These are phyloP conservation scores for Tenualosa ilisha DNA, from an alignment of 2,797 vertebrate genomes.

Conservation along the genomic window DNA sequence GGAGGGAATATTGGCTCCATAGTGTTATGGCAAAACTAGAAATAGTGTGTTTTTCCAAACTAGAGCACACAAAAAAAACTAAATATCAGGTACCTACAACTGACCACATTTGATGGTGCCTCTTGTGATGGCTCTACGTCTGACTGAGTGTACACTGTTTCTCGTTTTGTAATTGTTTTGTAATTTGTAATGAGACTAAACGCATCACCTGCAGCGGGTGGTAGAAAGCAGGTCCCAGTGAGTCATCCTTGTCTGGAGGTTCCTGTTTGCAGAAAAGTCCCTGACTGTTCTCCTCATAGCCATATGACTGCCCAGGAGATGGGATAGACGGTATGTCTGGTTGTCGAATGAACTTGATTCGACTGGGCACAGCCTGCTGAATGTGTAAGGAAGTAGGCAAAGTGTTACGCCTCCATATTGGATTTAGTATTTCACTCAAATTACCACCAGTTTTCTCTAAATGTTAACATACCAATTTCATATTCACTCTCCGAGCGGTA, in stretches of 20 bases:
- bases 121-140: no score
- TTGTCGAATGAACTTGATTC: constrained; percentile 55
- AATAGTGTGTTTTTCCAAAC: no score
- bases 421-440: not conserved
- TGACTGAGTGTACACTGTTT: no score
- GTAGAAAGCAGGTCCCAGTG: constrained; percentile 81
- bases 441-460: not conserved
- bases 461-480: not conserved
- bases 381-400: not conserved
- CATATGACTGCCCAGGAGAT: constrained; percentile 72
- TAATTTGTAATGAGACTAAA: not conserved
- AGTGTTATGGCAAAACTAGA: no score
- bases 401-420: not conserved
- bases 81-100: no score
- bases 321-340: constrained; percentile 75
- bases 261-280: constrained; percentile 68
- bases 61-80: no score
- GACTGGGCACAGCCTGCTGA: constrained; percentile 59
- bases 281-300: constrained; percentile 74
- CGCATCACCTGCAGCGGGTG: constrained; percentile 65
- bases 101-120: no score
- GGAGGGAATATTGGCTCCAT: no score
- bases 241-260: constrained; percentile 70
- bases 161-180: no score
- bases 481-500: not conserved